Percentiles rank a stretch among this genome's conserved stretches.
These are phyloP conservation scores for Chelon auratus DNA, from an alignment of 2,797 vertebrate species.

Conservation along the genomic window DNA sequence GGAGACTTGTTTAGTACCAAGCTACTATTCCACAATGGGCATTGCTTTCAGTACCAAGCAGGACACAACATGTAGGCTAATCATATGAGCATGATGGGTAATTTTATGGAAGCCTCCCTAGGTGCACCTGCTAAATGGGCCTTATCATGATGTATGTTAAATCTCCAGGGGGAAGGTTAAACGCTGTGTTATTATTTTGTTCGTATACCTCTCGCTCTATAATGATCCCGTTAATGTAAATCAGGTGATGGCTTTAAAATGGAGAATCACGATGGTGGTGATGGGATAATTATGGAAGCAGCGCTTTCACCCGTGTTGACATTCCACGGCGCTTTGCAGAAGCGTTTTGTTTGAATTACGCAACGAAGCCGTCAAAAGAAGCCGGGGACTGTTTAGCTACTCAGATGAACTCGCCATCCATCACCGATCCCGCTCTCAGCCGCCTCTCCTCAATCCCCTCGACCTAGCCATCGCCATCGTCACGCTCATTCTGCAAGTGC, in stretches of 20 bases:
- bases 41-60: constrained; percentile 26
- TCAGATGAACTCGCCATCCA: constrained; percentile 66
- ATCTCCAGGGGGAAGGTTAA: constrained; percentile 52
- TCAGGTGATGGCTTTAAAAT: constrained; percentile 36
- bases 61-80: constrained; percentile 57
- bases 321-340: constrained; percentile 12
- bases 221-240: constrained; percentile 55
- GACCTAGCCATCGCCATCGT: constrained; percentile 3
- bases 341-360: constrained; percentile 47
- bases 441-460: constrained; percentile 13
- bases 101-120: constrained; percentile 59
- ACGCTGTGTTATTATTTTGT: constrained; percentile 43
- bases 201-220: constrained; percentile 25
- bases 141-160: constrained; percentile 62
- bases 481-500: constrained; percentile 32
- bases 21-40: constrained; percentile 20
- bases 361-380: constrained; percentile 40
- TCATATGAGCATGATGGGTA: constrained; percentile 49
- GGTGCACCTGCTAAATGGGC: constrained; percentile 65
- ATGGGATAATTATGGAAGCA: constrained; percentile 40
- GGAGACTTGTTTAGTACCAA: not conserved
- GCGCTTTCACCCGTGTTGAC: constrained; percentile 12
- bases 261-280: constrained; percentile 10
- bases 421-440: constrained; percentile 51
- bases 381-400: constrained; percentile 70